Percentiles rank a stretch among this genome's conserved stretches.
Evolutionary conservation across 2,113 vertebrate genomes (phyloP).

Genomic region (Capricornis sumatraensis): DNA sequence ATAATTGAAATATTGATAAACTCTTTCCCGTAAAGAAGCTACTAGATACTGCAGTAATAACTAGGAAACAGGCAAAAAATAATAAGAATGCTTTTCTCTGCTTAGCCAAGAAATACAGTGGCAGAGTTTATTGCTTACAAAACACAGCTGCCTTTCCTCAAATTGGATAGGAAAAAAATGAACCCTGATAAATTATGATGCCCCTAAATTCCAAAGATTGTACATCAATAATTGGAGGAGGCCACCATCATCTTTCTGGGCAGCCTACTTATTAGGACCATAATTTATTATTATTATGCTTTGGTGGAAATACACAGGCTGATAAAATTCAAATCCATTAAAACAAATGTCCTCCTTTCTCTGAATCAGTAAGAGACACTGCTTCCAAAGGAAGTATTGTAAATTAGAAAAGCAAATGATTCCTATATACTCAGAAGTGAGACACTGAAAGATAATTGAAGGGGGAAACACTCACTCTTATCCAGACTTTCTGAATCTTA

Average conservation of each 20-base stretch:
- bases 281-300: constrained; percentile 85
- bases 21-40: constrained; percentile 76
- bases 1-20: constrained; percentile 78
- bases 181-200: constrained; percentile 83
- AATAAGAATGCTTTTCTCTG: constrained; percentile 78
- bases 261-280: constrained; percentile 82
- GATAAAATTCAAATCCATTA: constrained; percentile 84
- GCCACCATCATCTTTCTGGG: constrained; percentile 73
- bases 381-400: constrained; percentile 72
- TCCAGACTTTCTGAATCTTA: not conserved
- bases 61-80: constrained; percentile 65
- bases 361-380: constrained; percentile 75
- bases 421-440: constrained; percentile 44
- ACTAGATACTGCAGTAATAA: constrained; percentile 73
- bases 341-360: constrained; percentile 78
- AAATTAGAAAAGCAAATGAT: constrained; percentile 72
- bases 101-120: constrained; percentile 80
- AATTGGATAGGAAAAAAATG: constrained; percentile 81
- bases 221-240: constrained; percentile 80
- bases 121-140: constrained; percentile 81
- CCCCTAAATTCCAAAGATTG: constrained; percentile 84
- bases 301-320: constrained; percentile 77
- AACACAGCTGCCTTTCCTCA: constrained; percentile 83
- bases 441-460: constrained; percentile 63
- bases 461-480: not conserved